phyloP scores from a whole-genome alignment of 2,113 vertebrate genomes.

The Dasyurus viverrinus region DNA sequence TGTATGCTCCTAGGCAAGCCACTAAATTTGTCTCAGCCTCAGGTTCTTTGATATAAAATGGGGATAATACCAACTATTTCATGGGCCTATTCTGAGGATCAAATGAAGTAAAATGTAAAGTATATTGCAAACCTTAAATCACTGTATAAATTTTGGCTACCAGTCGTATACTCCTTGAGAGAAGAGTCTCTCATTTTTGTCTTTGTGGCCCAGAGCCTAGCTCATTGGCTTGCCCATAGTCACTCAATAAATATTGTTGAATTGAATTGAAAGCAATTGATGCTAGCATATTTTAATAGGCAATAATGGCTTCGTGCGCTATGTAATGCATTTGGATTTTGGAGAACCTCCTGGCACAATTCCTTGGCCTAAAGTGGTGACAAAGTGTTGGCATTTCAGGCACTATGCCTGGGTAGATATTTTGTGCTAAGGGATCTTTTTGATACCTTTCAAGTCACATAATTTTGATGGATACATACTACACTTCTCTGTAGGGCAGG shows the following conservation, averaged over 20 bases:
- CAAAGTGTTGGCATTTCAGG: not conserved
- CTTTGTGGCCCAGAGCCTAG: not conserved
- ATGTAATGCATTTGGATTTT: not conserved
- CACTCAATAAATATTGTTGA: not conserved
- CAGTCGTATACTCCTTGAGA: not conserved
- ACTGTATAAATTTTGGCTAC: not conserved
- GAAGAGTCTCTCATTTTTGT: not conserved
- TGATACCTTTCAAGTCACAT: not conserved
- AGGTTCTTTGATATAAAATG: not conserved
- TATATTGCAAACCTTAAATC: not conserved
- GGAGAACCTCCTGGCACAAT: constrained; percentile 23
- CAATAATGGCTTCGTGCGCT: not conserved
- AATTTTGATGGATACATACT: not conserved
- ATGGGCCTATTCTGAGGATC: not conserved
- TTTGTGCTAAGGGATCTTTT: not conserved
- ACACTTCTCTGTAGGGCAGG: not conserved
- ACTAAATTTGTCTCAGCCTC: not conserved
- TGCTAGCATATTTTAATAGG: not conserved
- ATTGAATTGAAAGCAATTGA: not conserved
- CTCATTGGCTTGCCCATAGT: not conserved
- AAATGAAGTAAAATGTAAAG: not conserved
- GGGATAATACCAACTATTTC: not conserved
- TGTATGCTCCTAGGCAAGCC: not conserved
- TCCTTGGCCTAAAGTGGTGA: not conserved
- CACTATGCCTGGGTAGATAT: not conserved